Evolutionary conservation across 2,888 invertebrate genomes (phyloP).

Genomic region (Cyclophora punctaria): DNA sequence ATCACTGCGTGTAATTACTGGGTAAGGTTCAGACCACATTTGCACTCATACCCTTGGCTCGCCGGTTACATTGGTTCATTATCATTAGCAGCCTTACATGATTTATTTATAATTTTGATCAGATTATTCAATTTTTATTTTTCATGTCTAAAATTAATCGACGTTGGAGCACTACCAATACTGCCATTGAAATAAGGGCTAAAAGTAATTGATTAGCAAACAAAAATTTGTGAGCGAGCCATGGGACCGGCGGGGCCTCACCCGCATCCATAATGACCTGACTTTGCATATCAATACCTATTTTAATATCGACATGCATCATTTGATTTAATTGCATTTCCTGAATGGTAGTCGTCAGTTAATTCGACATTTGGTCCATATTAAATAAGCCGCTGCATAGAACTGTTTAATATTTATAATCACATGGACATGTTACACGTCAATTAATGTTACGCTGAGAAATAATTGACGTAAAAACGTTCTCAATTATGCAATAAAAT

Average conservation of each 20-base stretch:
- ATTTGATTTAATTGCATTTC: constrained; percentile 70
- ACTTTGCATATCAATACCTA: constrained; percentile 71
- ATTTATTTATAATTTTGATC: no score
- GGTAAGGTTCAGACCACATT: constrained; percentile 46
- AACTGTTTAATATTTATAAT: constrained; percentile 52
- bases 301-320: constrained; percentile 72
- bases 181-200: constrained; percentile 41
- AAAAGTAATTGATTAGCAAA: constrained; percentile 62
- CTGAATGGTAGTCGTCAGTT: constrained; percentile 38
- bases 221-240: constrained; percentile 58
- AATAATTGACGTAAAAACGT: constrained; percentile 64
- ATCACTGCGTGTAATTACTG: constrained; percentile 69
- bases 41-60: constrained; percentile 35
- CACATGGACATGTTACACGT: constrained; percentile 49
- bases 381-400: constrained; percentile 20
- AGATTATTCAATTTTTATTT: no score
- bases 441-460: constrained; percentile 54
- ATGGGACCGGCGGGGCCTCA: constrained; percentile 52
- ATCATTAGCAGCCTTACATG: no score
- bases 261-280: constrained; percentile 53
- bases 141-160: no score
- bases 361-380: constrained; percentile 34
- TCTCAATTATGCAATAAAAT: constrained; percentile 54
- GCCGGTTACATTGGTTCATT: not conserved
- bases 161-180: no score